phyloP scores from a whole-genome alignment of 2,797 vertebrate species.

The Xiphophorus birchmanni region DNA sequence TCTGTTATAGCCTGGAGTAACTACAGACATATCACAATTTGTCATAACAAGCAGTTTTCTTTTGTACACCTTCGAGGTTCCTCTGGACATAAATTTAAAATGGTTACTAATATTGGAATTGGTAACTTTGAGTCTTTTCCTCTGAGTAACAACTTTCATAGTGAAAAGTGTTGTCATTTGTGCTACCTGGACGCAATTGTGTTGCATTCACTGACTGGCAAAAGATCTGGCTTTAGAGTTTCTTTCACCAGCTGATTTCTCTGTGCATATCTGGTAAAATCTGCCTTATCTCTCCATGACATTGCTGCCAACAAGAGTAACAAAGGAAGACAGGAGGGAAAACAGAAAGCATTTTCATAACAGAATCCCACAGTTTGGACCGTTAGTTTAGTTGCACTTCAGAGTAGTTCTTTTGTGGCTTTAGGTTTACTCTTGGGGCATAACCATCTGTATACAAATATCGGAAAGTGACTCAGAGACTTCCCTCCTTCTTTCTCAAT shows the following conservation, averaged over 20 bases:
- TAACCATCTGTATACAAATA: constrained; percentile 54
- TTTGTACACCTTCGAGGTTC: not conserved
- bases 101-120: not conserved
- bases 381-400: constrained; percentile 46
- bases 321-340: constrained; percentile 18
- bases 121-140: not conserved
- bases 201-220: not conserved
- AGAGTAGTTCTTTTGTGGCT: constrained; percentile 45
- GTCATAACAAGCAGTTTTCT: not conserved
- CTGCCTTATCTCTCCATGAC: constrained; percentile 26
- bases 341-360: constrained; percentile 44
- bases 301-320: constrained; percentile 18
- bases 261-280: constrained; percentile 6
- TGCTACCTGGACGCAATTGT: not conserved
- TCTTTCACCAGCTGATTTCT: not conserved
- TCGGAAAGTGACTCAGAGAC: constrained; percentile 62
- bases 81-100: not conserved
- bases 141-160: not conserved
- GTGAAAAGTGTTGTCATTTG: not conserved
- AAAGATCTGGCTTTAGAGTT: too few species aligned
- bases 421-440: constrained; percentile 56
- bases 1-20: not conserved
- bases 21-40: not conserved
- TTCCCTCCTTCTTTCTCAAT: constrained; percentile 13
- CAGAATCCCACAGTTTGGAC: constrained; percentile 43